Percentiles rank a stretch among this genome's conserved stretches.
phyloP scores from a whole-genome alignment of 2,888 invertebrate species.

The Rhopalosiphum nymphaeae region DNA sequence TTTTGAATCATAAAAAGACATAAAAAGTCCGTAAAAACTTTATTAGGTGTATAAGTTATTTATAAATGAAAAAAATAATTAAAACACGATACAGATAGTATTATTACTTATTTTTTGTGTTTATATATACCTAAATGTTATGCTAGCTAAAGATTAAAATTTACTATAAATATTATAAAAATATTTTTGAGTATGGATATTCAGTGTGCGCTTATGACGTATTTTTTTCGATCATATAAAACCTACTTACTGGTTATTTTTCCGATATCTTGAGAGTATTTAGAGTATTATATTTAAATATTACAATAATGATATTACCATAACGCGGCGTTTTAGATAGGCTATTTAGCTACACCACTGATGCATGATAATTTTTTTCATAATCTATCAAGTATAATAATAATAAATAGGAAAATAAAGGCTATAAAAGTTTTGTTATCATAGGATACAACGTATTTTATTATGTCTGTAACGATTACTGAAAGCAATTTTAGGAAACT shows the following conservation, averaged over 20 bases:
- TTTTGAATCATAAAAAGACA: neutral
- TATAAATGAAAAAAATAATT: neutral
- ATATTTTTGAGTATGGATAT: neutral
- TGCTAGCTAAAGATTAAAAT: neutral
- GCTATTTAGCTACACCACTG: conserved; percentile 11
- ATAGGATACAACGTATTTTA: neutral
- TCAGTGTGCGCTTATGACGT: neutral
- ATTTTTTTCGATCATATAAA: neutral
- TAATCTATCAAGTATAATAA: neutral
- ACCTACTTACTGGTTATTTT: neutral
- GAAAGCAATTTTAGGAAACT: neutral
- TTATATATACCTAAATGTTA: neutral
- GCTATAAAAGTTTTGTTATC: neutral
- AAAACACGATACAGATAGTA: neutral
- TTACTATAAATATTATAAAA: neutral
- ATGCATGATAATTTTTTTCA: neutral
- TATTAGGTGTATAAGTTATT: neutral
- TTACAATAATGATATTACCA: neutral
- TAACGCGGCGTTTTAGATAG: neutral
- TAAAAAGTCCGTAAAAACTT: neutral
- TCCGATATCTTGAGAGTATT: neutral
- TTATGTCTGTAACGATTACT: neutral
- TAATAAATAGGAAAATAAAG: neutral
- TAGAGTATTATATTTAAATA: neutral
- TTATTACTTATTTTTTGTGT: neutral